Evolutionary conservation across 2,888 invertebrate genomes (phyloP), one percentile per base, ranked within the genome.

Genomic region (Eupeodes latifasciatus): DNA sequence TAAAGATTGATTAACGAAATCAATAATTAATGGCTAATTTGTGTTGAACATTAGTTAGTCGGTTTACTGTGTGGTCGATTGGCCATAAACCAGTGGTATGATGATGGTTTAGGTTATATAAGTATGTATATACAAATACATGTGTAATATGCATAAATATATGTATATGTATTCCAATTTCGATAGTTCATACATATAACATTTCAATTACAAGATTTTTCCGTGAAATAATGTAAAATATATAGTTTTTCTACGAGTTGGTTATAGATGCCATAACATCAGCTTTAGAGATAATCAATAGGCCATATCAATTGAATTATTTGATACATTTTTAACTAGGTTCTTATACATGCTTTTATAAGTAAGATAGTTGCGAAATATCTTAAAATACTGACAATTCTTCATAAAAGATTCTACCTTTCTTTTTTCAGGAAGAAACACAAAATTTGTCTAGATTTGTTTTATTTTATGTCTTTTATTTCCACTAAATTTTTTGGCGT

Each of bases 11-110:
- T 89, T 89, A 89, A 79, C 79, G 62, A 79, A 85, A 85, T 89
- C 81, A 85, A 89, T 89, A 89, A 79, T 89, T 89, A 85, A 89
- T 85, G 85, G 72, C 81, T 79, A 85, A 89, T 85, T 85, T 89
- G 89, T 76, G 82, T 72, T 75, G 66, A 67, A 82, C 80, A 89
- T 85, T 89, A 85, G 88, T 85, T 66, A 71, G 76, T 82, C 61
- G 79, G 79, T 81, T 81, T 57, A 72, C 51, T 71, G 75, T 66
- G 79, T 62, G 85, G 85, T 79, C 75, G 59, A 81, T 78, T 77
- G 77, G 44, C 66, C 80, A 64, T 62, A 72, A 83, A 83, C 64
- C 51, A 64, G 57, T 19, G 66, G 19, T 14, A 49, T 61, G 36
- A 16, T n/a, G 67, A 6, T 59, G 47, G 47, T 47, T 47, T 14